phyloP scores from a whole-genome alignment of 2,113 vertebrate species.

The Ailuropoda melanoleuca region DNA sequence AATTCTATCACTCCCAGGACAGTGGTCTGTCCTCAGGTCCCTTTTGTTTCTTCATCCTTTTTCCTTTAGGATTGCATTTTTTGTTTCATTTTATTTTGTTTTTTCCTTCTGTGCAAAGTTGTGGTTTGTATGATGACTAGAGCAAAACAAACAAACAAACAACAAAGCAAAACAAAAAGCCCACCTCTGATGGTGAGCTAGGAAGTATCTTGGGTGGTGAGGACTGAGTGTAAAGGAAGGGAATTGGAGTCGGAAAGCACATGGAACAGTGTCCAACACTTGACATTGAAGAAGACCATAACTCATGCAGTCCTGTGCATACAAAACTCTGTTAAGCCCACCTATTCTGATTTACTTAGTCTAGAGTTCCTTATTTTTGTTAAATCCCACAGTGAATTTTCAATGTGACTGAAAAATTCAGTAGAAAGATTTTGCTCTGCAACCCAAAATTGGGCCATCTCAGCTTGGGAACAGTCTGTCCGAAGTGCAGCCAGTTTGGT shows the following conservation, averaged over 20 bases:
- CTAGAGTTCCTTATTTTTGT: conserved; percentile 30
- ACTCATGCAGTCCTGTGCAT: not conserved
- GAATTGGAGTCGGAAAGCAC: not conserved
- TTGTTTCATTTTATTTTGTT: not conserved
- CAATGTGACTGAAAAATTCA: not conserved
- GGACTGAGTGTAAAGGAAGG: not conserved
- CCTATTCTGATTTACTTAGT: conserved; percentile 8
- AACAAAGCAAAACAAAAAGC: not conserved
- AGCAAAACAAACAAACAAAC: not conserved
- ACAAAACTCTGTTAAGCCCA: not conserved
- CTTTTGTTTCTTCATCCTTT: not conserved
- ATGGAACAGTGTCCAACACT: not conserved
- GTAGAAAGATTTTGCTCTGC: not conserved
- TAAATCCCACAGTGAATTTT: not conserved
- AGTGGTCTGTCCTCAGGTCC: not conserved
- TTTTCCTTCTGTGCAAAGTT: not conserved
- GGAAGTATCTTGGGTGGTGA: not conserved
- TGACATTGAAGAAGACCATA: not conserved
- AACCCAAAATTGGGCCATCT: not conserved
- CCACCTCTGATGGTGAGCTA: not conserved
- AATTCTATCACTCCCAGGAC: not conserved
- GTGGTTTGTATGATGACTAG: not conserved
- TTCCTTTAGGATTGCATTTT: not conserved
- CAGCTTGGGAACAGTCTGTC: not conserved
- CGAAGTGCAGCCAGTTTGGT: not conserved